Evolutionary conservation across 53 echinoderm and acorn worm species (phyloP).

Genomic region (Stichopus horrens): DNA sequence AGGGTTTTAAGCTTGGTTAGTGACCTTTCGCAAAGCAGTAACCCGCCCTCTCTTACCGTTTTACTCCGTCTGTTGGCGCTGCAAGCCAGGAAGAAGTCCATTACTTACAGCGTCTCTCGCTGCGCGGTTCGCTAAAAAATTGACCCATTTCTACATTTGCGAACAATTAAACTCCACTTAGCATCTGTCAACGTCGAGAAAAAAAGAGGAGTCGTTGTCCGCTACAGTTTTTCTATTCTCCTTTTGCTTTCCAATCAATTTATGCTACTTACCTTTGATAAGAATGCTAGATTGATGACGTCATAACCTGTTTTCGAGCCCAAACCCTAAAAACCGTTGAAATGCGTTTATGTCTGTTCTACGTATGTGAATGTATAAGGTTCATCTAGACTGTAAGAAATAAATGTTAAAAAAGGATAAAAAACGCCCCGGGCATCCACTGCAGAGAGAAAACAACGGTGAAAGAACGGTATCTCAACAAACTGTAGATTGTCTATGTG

Average conservation of each 20-base stretch:
- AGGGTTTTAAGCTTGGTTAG: not conserved
- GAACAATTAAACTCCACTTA: conserved; percentile 44
- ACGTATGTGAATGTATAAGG: not conserved
- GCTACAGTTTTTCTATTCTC: not conserved
- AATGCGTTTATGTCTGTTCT: not conserved
- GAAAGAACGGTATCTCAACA: too few species aligned
- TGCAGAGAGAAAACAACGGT: too few species aligned
- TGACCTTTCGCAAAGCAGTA: not conserved
- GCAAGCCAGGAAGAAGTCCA: conserved; percentile 12
- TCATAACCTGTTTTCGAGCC: not conserved
- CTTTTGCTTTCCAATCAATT: not conserved
- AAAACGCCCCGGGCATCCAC: too few species aligned
- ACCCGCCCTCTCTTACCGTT: not conserved
- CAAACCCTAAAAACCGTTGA: not conserved
- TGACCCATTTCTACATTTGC: conserved; percentile 45
- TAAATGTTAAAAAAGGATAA: too few species aligned
- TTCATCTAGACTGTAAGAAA: too few species aligned
- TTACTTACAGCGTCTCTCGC: not conserved
- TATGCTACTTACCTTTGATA: not conserved
- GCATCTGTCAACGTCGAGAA: conserved; percentile 35
- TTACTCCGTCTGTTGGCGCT: not conserved
- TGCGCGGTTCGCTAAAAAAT: conserved; percentile 29
- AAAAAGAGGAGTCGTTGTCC: conserved; percentile 6
- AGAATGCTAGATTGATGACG: not conserved
- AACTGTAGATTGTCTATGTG: too few species aligned